Conservation (phyloP, 2,888 invertebrate species). For the Drepana falcataria region DNA sequence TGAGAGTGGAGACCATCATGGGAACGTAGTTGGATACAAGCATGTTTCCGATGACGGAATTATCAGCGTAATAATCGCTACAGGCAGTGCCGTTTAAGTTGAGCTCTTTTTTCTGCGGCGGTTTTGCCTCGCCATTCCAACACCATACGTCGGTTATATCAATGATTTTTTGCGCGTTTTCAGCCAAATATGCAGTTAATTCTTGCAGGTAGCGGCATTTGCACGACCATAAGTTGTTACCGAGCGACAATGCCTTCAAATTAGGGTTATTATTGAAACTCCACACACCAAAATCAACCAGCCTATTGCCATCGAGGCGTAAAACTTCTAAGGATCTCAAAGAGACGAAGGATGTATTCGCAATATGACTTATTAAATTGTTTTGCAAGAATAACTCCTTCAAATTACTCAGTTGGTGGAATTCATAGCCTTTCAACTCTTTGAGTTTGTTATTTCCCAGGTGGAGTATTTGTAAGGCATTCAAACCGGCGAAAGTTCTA, state of each 20-base stretch:
- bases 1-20: slow-evolving; percentile 88
- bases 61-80: slow-evolving; percentile 91
- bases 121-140: slow-evolving; percentile 85
- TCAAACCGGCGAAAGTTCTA: slow-evolving; percentile 92
- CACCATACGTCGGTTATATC: slow-evolving; percentile 90
- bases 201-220: slow-evolving; percentile 93
- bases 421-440: slow-evolving; percentile 89
- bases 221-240: slow-evolving; percentile 93
- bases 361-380: slow-evolving; percentile 88
- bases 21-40: slow-evolving; percentile 91
- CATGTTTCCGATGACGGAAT: slow-evolving; percentile 89
- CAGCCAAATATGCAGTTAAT: slow-evolving; percentile 88
- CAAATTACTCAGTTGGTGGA: slow-evolving; percentile 87
- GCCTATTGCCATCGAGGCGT: slow-evolving; percentile 89
- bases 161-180: slow-evolving; percentile 88
- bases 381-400: slow-evolving; percentile 92
- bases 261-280: slow-evolving; percentile 83
- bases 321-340: slow-evolving; percentile 88
- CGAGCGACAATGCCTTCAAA: slow-evolving; percentile 86
- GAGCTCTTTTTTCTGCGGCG: slow-evolving; percentile 87
- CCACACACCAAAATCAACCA: slow-evolving; percentile 89
- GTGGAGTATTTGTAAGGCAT: slow-evolving; percentile 87
- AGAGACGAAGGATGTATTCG: slow-evolving; percentile 88
- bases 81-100: slow-evolving; percentile 92
- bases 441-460: slow-evolving; percentile 90